Conservation (phyloP, 2,113 vertebrate genomes). For the Mesocricetus auratus region DNA sequence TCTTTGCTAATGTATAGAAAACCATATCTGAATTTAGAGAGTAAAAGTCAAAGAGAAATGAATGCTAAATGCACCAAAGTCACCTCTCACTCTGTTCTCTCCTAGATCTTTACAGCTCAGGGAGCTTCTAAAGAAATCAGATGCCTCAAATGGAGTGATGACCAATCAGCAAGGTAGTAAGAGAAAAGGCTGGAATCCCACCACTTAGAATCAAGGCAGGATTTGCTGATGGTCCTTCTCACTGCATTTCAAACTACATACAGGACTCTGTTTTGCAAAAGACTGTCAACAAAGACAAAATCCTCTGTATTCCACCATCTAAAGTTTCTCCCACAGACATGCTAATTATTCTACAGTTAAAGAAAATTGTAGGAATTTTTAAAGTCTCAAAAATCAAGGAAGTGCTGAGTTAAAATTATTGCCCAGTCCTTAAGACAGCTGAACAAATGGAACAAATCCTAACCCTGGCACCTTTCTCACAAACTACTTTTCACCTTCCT, state of each 20-base stretch:
- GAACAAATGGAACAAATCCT: neutral
- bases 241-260: slow-evolving; percentile 18
- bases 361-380: slow-evolving; percentile 36
- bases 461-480: neutral
- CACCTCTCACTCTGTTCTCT: neutral
- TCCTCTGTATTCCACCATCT: slow-evolving; percentile 41
- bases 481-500: neutral
- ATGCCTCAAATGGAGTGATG: neutral
- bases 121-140: neutral
- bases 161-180: neutral
- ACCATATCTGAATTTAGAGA: neutral
- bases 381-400: slow-evolving; percentile 34
- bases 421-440: neutral
- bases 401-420: slow-evolving; percentile 51
- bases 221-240: slow-evolving; percentile 13
- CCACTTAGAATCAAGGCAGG: neutral
- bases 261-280: slow-evolving; percentile 40
- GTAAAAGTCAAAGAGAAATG: slow-evolving; percentile 20
- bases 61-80: slow-evolving; percentile 13
- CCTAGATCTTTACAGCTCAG: neutral
- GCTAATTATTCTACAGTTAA: slow-evolving; percentile 64
- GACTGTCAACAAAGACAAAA: slow-evolving; percentile 25
- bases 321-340: slow-evolving; percentile 59
- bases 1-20: neutral
- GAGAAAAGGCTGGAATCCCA: neutral